Evolutionary conservation across 1,140 invertebrate genomes (phyloP), one percentile per base, ranked within the genome.

Genomic region (Drosophila triauraria): DNA sequence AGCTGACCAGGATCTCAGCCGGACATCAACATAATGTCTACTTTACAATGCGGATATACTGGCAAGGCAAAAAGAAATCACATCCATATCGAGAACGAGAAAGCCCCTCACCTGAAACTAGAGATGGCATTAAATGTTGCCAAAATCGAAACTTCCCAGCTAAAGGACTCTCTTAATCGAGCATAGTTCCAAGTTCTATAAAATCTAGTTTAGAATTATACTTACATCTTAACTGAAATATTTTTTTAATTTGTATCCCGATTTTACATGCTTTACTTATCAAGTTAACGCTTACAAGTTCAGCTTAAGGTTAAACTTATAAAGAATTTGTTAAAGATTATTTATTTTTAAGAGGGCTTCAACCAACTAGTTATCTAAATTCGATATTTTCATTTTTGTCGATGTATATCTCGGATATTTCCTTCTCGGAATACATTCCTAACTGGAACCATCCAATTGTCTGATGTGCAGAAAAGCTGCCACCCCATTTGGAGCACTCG

Each of bases 41-140:
- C 85, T 88, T 88, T 88, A 88, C 85, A 88, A 81, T 90, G 85
- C 81, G 85, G 78, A 88, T 90, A 90, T 85, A 85, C 78, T 84
- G 65, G 68, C 71, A 58, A 77, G 68, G 70, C 20, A 90, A 75
- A 90, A 90, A 75, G 63, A 88, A 90, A 85, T 88, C 85, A 90
- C 85, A 90, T 85, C 64, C 85, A 85, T 90, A 88, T 85, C 67
- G 83, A 67, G 53, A 43, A 15, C 12, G 27, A 30, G 10, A 50
- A 10, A 10, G 35, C 23, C 38, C 48, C 27, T 30, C 61, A 70
- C 61, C 47, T 48, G 51, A 42, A 57, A 7, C 15, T 48, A 30
- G 65, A 51, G 62, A 69, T 42, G 46, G 12, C 27, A 43, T 23
- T 40, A 32, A 57, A n/a, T 17, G 48, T 10, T 3, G 27, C 8